A percentile compares a stretch with the other conserved stretches of the same genome.
Evolutionary conservation across 2,113 vertebrate species (phyloP).

Genomic region (Melozone crissalis): DNA sequence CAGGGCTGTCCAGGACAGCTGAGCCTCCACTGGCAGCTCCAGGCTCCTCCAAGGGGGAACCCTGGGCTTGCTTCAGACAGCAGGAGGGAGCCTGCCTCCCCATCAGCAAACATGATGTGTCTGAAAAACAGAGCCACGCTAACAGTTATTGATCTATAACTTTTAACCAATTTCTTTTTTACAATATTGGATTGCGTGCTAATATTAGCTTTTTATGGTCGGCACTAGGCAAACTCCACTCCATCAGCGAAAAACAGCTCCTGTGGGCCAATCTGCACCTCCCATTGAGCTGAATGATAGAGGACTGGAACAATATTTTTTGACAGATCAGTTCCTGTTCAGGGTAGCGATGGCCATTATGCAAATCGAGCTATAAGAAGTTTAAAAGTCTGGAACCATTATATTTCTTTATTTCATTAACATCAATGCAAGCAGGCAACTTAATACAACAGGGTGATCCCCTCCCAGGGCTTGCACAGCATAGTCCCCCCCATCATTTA

Average conservation of each 20-base stretch:
- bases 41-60: not conserved
- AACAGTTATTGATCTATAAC: constrained; percentile 55
- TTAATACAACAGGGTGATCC: not conserved
- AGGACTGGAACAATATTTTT: constrained; percentile 39
- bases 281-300: constrained; percentile 7
- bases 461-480: not conserved
- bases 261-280: not conserved
- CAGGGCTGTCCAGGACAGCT: not conserved
- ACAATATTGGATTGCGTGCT: constrained; percentile 13
- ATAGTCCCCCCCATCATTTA: not conserved
- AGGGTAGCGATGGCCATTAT: constrained; percentile 38
- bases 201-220: constrained; percentile 12
- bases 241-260: constrained; percentile 36
- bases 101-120: not conserved
- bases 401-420: constrained; percentile 73
- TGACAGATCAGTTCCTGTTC: constrained; percentile 56
- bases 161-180: constrained; percentile 51
- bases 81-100: not conserved
- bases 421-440: not conserved
- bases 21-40: not conserved
- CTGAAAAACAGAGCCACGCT: not conserved
- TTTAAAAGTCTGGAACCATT: constrained; percentile 73
- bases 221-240: not conserved
- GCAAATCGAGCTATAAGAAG: constrained; percentile 62
- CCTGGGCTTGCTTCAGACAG: not conserved